Conservation (phyloP, 2,797 vertebrate species). For the Ctenopoma multispine region DNA sequence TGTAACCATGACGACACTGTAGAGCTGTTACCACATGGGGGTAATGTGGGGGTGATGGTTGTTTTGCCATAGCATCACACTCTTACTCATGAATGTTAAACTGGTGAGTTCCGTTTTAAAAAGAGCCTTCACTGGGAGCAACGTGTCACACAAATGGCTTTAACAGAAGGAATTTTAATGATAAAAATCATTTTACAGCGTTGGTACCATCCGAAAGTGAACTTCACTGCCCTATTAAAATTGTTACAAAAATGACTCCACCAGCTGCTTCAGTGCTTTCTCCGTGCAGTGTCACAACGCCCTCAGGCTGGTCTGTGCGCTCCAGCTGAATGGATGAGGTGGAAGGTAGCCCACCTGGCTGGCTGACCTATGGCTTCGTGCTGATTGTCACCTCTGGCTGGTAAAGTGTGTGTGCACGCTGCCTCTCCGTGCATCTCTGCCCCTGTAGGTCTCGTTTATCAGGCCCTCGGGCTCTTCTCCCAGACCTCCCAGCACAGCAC, state of each 20-base stretch:
- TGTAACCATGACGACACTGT: slow-evolving; percentile 43
- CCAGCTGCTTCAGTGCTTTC: slow-evolving; percentile 53
- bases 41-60: slow-evolving; percentile 42
- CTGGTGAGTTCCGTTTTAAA: slow-evolving; percentile 1
- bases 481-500: slow-evolving; percentile 72
- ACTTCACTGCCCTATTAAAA: slow-evolving; percentile 57
- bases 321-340: slow-evolving; percentile 57
- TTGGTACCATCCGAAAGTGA: slow-evolving; percentile 49
- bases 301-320: slow-evolving; percentile 36
- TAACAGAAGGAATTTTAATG: slow-evolving; percentile 26
- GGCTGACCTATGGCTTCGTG: slow-evolving; percentile 65
- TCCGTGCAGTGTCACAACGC: slow-evolving; percentile 27
- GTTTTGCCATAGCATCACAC: slow-evolving; percentile 26
- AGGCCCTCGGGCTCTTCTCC: slow-evolving; percentile 55
- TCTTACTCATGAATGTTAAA: slow-evolving; percentile 4
- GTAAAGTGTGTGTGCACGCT: slow-evolving; percentile 52
- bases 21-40: background rate
- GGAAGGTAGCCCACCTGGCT: slow-evolving; percentile 73
- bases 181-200: slow-evolving; percentile 45
- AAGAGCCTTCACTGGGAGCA: background rate
- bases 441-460: slow-evolving; percentile 66
- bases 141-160: slow-evolving; percentile 28
- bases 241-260: slow-evolving; percentile 50
- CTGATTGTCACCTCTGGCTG: slow-evolving; percentile 74
- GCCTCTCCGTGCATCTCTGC: slow-evolving; percentile 41